Evolutionary conservation across 2,888 invertebrate genomes (phyloP), one percentile per base, ranked within the genome.

Genomic region (Osmoderma eremita): DNA sequence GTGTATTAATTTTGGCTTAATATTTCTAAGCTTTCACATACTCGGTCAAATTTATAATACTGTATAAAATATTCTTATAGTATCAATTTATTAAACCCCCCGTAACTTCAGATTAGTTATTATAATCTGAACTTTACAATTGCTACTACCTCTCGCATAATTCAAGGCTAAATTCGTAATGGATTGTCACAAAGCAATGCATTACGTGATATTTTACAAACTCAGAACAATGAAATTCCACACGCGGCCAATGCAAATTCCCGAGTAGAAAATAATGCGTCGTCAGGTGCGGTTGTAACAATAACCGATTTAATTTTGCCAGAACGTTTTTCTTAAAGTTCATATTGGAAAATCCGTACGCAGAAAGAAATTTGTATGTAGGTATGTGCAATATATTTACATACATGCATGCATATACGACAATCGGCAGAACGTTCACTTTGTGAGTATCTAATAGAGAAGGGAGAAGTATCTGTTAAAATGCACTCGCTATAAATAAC

Each of bases 211-310:
- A 54, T 39, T 38, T 54, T 54, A 22, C 54, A 56, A 56, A 41
- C n/a, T 56, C 20, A 18, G 41, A 41, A 56, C 54, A 56, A 56
- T 56, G 54, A 56, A 41, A 56, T 56, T 56, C 54, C 54, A 20
- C 41, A 30, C 24, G 13, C 30, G 13, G 30, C 13, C n/a, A 24
- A 30, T 51, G 13, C 30, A 51, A 51, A 51, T 24, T 51, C 24
- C 50, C n/a, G 22, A 15, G 13, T 15, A 30, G 30, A 13, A 30
- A 51, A 30, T 15, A 24, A 50, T 15, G 50, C 30, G 30, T 51
- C 24, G 20, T 48, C 48, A 48, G 48, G 5, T 20, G 48, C 20
- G 18, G 20, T 18, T 45, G 45, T 20, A 48, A 20, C 18, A 45
- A 45, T 51, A 51, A 24, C 13, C 13, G 13, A 30, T 24, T 51